A percentile compares a stretch with the other conserved stretches of the same genome.
These are phyloP conservation scores for Apomyelois bistriatella DNA, from an alignment of 2,888 invertebrate genomes.

Conservation along the genomic window DNA sequence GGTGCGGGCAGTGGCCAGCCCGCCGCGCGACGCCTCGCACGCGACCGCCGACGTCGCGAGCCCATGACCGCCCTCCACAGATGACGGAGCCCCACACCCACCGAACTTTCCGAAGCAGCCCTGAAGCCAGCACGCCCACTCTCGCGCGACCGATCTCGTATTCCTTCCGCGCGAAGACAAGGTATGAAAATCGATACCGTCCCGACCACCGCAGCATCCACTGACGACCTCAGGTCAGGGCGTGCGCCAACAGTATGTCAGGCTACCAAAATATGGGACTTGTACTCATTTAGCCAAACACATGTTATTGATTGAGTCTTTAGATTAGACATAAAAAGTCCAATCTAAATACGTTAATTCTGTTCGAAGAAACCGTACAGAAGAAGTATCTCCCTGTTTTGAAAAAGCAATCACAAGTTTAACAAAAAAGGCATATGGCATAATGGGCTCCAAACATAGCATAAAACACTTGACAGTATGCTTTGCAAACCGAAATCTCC, in stretches of 20 bases:
- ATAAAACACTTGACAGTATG: too few species aligned
- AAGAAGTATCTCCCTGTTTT: too few species aligned
- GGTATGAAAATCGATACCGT: conserved; percentile 67
- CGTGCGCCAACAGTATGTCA: conserved; percentile 12
- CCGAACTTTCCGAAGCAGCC: conserved; percentile 52
- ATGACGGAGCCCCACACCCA: conserved; percentile 76
- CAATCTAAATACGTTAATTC: too few species aligned
- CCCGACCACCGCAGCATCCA: conserved; percentile 40
- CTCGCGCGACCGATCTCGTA: conserved; percentile 41
- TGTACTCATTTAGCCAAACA: too few species aligned
- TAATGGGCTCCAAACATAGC: too few species aligned
- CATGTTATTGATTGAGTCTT: too few species aligned
- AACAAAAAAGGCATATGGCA: too few species aligned
- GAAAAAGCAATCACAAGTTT: too few species aligned
- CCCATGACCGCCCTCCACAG: conserved; percentile 74
- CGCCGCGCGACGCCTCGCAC: conserved; percentile 62
- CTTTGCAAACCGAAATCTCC: too few species aligned
- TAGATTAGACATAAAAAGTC: too few species aligned
- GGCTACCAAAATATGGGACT: not conserved
- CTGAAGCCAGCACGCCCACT: conserved; percentile 56
- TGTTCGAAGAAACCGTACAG: too few species aligned
- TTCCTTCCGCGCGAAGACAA: conserved; percentile 50
- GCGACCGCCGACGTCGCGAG: conserved; percentile 47
- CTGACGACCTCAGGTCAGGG: conserved; percentile 24
- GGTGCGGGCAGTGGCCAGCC: conserved; percentile 66